Percentiles rank a stretch among this genome's conserved stretches.
Conservation (phyloP, 1,140 invertebrate species). For the Olivierus martensii region DNA sequence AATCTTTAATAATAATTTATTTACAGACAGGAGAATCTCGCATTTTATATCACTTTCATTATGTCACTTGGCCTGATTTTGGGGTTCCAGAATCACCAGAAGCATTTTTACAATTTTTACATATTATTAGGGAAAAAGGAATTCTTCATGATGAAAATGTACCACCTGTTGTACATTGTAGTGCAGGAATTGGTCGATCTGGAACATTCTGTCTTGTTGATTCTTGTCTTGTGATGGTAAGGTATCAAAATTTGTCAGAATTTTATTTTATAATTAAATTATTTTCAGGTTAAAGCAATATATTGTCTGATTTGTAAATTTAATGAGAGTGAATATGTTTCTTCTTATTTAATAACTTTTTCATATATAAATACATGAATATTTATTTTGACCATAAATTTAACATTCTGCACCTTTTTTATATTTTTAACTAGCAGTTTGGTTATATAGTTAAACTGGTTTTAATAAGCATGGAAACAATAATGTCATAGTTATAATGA, state of each 20-base stretch:
- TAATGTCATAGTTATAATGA: no score
- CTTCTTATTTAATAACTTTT: no score
- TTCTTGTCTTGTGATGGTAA: conserved; percentile 70
- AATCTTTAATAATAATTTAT: conserved; percentile 2
- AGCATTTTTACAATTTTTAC: conserved; percentile 48
- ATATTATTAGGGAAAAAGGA: conserved; percentile 22
- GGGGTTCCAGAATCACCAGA: conserved; percentile 82
- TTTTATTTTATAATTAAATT: no score
- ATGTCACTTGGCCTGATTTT: conserved; percentile 97
- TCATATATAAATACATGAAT: no score
- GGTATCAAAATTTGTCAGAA: neutral
- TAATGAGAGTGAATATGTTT: no score
- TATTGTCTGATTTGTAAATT: no score
- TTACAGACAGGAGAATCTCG: conserved; percentile 46
- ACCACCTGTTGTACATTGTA: conserved; percentile 79
- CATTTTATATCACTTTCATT: conserved; percentile 84
- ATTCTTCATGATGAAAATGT: conserved; percentile 43
- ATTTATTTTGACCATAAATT: no score
- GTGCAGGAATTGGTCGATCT: conserved; percentile 91
- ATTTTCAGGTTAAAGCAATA: no score
- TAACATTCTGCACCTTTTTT: no score
- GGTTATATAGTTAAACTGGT: no score
- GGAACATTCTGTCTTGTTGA: conserved; percentile 97
- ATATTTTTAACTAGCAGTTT: no score
- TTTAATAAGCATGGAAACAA: no score